Base-by-base conservation (phyloP, 2,888 invertebrate species). In the Subacronicta megacephala region DNA sequence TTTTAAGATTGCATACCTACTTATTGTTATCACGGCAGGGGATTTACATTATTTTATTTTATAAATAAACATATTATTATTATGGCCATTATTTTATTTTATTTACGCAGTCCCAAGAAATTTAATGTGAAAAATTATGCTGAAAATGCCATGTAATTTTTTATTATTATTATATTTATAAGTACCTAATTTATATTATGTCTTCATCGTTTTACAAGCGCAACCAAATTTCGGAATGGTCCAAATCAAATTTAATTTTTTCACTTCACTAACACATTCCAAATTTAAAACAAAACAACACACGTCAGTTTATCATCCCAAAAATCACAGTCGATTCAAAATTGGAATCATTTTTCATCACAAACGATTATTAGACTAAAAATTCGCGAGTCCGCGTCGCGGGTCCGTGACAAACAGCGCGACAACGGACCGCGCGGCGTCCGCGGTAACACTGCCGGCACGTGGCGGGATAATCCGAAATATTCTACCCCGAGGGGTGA, bases 391-490 rank as follows among this genome's bases (percentile, higher is more conserved):
- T 56, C 42, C 42, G 45, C 47, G 70, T 75, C 58, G 62, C 62
- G 54, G 50, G 52, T 67, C 68, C 62, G 59, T 62, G 57, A 58
- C 55, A 52, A 60, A 47, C 16, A 29, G 16, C 43, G 60, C 51
- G 65, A 50, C 64, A 77, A 75, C 81, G 81, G 83, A 85, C 89
- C 90, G 90, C 88, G 84, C 90, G 85, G 77, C 79, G 76, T 88
- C 81, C 87, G 88, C 88, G 90, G 86, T 81, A 85, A 88, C 88
- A 89, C 90, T 90, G 89, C 78, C 66, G 80, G 88, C 92, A 92
- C 93, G 92, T 92, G 92, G 86, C 87, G 74, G 60, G 67, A 67
- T 80, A 75, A 62, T 62, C 72, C 72, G 78, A 84, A 86, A 77
- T 84, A 82, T 80, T 85, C 83, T 80, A 83, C 77, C 53, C 75